A percentile compares a stretch with the other conserved stretches of the same genome.
Evolutionary conservation across 2,113 vertebrate genomes (phyloP).

Genomic region (Catharus minimus): DNA sequence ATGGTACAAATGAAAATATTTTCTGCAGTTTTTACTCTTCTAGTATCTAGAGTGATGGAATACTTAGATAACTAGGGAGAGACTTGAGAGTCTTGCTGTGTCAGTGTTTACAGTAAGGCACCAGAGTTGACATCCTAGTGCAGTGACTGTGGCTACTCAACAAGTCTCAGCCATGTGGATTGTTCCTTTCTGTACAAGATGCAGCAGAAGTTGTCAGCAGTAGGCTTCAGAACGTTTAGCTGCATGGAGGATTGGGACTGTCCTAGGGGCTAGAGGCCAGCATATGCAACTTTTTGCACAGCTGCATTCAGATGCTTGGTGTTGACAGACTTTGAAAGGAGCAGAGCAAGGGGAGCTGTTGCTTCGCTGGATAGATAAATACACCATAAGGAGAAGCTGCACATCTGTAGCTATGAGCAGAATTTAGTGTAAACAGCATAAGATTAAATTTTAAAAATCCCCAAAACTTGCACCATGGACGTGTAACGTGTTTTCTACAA

Average conservation of each 20-base stretch:
- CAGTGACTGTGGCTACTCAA: neutral
- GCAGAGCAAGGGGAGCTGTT: constrained; percentile 17
- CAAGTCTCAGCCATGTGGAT: neutral
- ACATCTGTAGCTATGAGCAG: constrained; percentile 1
- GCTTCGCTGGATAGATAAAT: constrained; percentile 23
- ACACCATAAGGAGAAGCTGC: neutral
- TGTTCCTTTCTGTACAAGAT: neutral
- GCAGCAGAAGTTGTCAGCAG: neutral
- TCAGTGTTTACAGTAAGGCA: neutral
- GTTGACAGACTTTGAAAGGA: constrained; percentile 58
- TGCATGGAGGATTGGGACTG: neutral
- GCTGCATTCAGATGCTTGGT: constrained; percentile 46
- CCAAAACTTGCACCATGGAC: neutral
- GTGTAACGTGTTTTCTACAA: neutral
- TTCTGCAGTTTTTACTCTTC: neutral
- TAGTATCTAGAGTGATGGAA: neutral
- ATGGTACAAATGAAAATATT: neutral
- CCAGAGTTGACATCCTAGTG: neutral
- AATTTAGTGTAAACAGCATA: neutral
- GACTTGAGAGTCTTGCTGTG: neutral
- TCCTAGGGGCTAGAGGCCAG: constrained; percentile 21
- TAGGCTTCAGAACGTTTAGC: neutral
- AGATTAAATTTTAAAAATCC: neutral
- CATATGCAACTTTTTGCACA: constrained; percentile 34
- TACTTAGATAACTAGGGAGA: neutral